phyloP scores from a whole-genome alignment of 2,113 vertebrate genomes.

The Pollimyrus isidori region DNA sequence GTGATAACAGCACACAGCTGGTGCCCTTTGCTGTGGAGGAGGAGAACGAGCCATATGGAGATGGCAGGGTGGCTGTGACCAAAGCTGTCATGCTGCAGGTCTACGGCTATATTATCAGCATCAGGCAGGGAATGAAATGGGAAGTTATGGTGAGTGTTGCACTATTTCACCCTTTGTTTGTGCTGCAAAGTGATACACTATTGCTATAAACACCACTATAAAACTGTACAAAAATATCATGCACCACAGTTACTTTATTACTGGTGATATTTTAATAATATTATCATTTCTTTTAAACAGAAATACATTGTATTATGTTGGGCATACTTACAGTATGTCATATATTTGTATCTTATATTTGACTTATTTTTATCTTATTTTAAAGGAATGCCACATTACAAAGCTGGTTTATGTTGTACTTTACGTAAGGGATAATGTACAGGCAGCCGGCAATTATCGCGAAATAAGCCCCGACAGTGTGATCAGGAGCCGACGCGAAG shows the following conservation, averaged over 20 bases:
- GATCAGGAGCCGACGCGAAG: too few species aligned
- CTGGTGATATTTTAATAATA: not conserved
- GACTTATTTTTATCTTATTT: not conserved
- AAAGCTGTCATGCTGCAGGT: slow-evolving; percentile 41
- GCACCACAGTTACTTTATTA: not conserved
- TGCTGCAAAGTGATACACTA: not conserved
- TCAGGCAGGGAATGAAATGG: slow-evolving; percentile 43
- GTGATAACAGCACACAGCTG: slow-evolving; percentile 34
- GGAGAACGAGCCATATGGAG: slow-evolving; percentile 46
- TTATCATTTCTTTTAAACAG: not conserved
- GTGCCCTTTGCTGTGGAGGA: slow-evolving; percentile 47
- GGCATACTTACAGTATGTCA: too few species aligned
- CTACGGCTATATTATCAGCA: slow-evolving; percentile 46
- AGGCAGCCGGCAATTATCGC: too few species aligned
- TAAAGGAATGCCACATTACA: not conserved
- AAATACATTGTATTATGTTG: not conserved
- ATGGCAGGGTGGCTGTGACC: slow-evolving; percentile 48
- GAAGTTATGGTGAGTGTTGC: slow-evolving; percentile 51
- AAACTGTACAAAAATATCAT: not conserved
- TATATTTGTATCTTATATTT: too few species aligned
- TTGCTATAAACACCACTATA: not conserved
- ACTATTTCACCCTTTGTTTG: not conserved
- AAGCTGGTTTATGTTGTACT: not conserved
- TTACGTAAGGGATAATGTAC: too few species aligned
- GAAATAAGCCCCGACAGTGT: too few species aligned